These are phyloP conservation scores for Leptatherina wallacei DNA, from an alignment of 2,797 vertebrate species.

Conservation along the genomic window DNA sequence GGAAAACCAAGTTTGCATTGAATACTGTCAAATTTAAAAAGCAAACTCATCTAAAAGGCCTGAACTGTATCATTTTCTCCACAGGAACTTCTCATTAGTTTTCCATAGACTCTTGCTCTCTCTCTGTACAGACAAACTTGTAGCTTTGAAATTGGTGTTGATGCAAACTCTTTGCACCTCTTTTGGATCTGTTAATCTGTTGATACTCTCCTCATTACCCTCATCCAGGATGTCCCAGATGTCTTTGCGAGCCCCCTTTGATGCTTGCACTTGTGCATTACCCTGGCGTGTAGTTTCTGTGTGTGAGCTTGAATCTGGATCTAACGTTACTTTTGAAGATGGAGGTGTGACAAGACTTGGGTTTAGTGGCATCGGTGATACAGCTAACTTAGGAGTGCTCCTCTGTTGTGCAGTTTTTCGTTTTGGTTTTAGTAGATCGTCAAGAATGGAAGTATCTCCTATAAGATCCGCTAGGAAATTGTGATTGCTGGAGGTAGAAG, in stretches of 20 bases:
- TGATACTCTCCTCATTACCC: conserved; percentile 89
- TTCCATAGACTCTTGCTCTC: conserved; percentile 87
- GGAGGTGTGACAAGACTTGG: not conserved
- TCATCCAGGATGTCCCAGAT: conserved; percentile 97
- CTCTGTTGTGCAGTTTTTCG: conserved; percentile 40
- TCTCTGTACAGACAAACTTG: conserved; percentile 58
- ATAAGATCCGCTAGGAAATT: conserved; percentile 85
- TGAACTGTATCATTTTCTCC: conserved; percentile 83
- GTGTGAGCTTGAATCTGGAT: conserved; percentile 1
- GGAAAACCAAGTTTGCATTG: not conserved
- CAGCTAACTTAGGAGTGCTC: conserved; percentile 7
- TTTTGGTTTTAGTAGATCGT: conserved; percentile 86
- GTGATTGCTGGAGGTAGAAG: conserved; percentile 48
- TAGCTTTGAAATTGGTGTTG: conserved; percentile 58
- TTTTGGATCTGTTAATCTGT: conserved; percentile 87
- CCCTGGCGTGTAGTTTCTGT: not conserved
- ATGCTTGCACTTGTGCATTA: conserved; percentile 47
- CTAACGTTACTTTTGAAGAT: not conserved
- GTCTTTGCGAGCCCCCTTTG: conserved; percentile 85
- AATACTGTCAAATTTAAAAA: not conserved
- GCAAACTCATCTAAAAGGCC: not conserved
- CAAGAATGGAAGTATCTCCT: conserved; percentile 93
- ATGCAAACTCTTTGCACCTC: conserved; percentile 90
- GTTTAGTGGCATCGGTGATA: not conserved
- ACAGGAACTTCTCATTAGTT: conserved; percentile 93